phyloP scores from a whole-genome alignment of 2,888 invertebrate genomes.

The Caenorhabditis sp. region DNA sequence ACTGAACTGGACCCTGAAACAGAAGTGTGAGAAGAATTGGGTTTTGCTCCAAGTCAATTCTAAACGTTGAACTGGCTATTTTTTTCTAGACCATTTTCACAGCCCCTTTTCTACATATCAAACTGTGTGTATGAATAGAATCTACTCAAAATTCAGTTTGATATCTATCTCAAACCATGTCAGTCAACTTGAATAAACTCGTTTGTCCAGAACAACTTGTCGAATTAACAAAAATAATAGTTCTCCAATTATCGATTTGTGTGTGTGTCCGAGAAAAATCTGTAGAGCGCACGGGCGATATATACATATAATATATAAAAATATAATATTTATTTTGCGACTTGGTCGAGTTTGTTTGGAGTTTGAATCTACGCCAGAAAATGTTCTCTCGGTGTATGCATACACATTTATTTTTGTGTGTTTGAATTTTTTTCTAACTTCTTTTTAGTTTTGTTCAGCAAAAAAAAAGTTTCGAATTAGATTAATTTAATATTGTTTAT shows the following conservation, averaged over 20 bases:
- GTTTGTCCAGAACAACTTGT: constrained; percentile 1
- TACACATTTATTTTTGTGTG: not conserved
- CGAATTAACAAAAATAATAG: constrained; percentile 1
- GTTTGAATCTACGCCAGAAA: not conserved
- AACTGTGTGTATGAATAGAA: too few species aligned
- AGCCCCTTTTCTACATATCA: too few species aligned
- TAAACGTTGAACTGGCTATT: too few species aligned
- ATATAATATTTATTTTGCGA: constrained; percentile 1
- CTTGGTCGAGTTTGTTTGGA: constrained; percentile 1
- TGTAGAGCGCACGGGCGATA: constrained; percentile 1
- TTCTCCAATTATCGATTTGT: not conserved
- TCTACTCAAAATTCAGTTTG: too few species aligned
- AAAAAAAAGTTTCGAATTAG: too few species aligned
- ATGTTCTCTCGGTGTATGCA: not conserved
- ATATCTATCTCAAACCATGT: not conserved
- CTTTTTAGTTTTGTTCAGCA: too few species aligned
- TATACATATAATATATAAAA: not conserved
- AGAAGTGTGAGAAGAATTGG: too few species aligned
- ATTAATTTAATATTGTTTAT: too few species aligned
- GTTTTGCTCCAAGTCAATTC: too few species aligned
- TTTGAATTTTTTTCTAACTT: not conserved
- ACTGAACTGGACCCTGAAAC: too few species aligned
- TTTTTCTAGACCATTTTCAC: too few species aligned
- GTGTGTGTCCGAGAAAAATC: constrained; percentile 1
- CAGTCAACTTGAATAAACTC: not conserved